These are phyloP conservation scores for Sphaeridia pumilis DNA, from an alignment of 2,888 invertebrate species.

Conservation along the genomic window DNA sequence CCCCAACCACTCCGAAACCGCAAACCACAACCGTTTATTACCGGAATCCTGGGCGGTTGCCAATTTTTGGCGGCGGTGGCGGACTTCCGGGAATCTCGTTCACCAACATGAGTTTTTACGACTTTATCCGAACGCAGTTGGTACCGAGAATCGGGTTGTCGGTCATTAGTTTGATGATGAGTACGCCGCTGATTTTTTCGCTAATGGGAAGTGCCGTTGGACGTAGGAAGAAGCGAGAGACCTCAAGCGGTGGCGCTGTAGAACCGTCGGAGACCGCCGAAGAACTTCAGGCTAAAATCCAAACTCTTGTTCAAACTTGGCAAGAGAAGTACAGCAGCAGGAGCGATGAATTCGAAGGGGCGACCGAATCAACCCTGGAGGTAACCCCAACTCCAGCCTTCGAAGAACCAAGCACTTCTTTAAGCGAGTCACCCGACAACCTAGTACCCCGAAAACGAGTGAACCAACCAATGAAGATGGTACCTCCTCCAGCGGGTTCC, in stretches of 20 bases:
- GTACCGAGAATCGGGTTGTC: slow-evolving; percentile 32
- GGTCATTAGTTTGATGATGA: slow-evolving; percentile 32
- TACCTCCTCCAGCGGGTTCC: no score
- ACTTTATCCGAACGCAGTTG: slow-evolving; percentile 33
- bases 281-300: not conserved
- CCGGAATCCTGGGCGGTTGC: slow-evolving; percentile 24
- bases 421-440: no score
- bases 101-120: slow-evolving; percentile 32
- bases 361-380: no score
- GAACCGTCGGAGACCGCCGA: not conserved
- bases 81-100: slow-evolving; percentile 16
- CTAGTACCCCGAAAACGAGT: no score
- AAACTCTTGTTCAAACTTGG: not conserved
- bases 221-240: slow-evolving; percentile 4
- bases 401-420: no score
- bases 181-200: slow-evolving; percentile 31
- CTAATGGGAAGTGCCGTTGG: slow-evolving; percentile 29
- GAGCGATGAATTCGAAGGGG: no score
- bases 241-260: not conserved
- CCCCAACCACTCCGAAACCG: slow-evolving; percentile 29
- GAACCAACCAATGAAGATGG: no score
- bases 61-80: slow-evolving; percentile 18
- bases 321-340: not conserved
- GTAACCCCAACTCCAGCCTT: no score
- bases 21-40: slow-evolving; percentile 29